Percentiles rank a stretch among this genome's conserved stretches.
phyloP scores from a whole-genome alignment of 2,113 vertebrate species.

The Grantiella picta region DNA sequence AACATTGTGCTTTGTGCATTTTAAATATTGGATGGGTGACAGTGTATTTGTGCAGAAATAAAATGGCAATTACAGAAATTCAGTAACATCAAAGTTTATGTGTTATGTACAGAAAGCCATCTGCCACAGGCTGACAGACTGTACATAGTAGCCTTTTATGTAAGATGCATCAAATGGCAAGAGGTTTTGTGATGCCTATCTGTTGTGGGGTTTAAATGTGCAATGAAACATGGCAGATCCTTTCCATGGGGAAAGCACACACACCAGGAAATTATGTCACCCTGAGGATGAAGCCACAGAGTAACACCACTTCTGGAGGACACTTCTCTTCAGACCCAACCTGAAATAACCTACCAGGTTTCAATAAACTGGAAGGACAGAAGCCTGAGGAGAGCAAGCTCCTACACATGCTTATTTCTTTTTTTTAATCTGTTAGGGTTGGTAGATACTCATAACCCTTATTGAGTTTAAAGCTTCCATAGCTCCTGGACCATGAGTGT shows the following conservation, averaged over 20 bases:
- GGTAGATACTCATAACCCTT: not conserved
- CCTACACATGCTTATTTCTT: not conserved
- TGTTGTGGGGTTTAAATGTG: not conserved
- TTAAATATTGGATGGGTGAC: not conserved
- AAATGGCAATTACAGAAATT: slow-evolving; percentile 8
- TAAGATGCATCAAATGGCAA: not conserved
- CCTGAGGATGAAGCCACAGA: not conserved
- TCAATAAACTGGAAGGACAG: not conserved
- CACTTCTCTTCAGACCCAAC: not conserved
- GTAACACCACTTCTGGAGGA: not conserved
- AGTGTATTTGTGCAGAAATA: slow-evolving; percentile 47
- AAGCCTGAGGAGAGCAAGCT: not conserved
- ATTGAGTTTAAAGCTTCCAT: not conserved
- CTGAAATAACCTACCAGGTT: not conserved
- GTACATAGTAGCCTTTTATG: not conserved
- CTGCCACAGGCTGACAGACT: not conserved
- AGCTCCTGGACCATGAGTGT: not conserved
- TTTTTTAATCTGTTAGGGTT: not conserved
- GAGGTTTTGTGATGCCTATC: not conserved
- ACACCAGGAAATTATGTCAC: not conserved
- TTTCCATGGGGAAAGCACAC: not conserved
- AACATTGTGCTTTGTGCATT: not conserved
- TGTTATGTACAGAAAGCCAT: not conserved
- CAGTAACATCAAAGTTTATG: not conserved
- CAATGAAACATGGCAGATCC: not conserved